Percentiles rank a stretch among this genome's conserved stretches.
Conservation (phyloP, 2,888 invertebrate genomes). For the Agriopis marginaria region DNA sequence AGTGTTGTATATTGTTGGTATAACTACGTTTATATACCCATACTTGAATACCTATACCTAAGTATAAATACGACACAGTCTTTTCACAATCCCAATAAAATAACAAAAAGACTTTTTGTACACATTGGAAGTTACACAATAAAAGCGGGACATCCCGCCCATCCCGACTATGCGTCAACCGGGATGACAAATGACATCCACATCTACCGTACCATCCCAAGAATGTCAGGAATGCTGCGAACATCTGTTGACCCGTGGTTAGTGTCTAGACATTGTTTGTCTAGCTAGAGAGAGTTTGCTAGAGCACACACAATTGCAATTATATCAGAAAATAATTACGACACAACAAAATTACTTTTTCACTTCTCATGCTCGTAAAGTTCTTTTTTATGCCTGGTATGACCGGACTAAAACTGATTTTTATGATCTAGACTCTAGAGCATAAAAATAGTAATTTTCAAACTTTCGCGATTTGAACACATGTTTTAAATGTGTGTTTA, state of each 20-base stretch:
- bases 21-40: background rate
- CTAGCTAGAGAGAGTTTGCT: background rate
- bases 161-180: conserved; percentile 40
- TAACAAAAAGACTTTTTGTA: conserved; percentile 26
- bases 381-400: too few relatives aligned
- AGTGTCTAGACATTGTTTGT: conserved; percentile 26
- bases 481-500: too few relatives aligned
- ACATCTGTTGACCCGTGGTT: conserved; percentile 47
- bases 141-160: conserved; percentile 29
- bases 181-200: conserved; percentile 56
- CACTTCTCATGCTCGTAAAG: too few relatives aligned
- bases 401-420: too few relatives aligned
- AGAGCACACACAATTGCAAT: background rate
- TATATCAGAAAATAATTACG: too few relatives aligned
- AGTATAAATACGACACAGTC: background rate
- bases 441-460: too few relatives aligned
- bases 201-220: conserved; percentile 40
- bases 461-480: too few relatives aligned
- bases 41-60: background rate
- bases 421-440: too few relatives aligned
- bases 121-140: conserved; percentile 30
- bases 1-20: too few relatives aligned
- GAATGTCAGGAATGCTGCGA: conserved; percentile 54
- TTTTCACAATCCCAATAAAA: conserved; percentile 25
- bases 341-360: too few relatives aligned